phyloP scores from a whole-genome alignment of 2,888 invertebrate genomes.

The Tuberolachnus salignus region DNA sequence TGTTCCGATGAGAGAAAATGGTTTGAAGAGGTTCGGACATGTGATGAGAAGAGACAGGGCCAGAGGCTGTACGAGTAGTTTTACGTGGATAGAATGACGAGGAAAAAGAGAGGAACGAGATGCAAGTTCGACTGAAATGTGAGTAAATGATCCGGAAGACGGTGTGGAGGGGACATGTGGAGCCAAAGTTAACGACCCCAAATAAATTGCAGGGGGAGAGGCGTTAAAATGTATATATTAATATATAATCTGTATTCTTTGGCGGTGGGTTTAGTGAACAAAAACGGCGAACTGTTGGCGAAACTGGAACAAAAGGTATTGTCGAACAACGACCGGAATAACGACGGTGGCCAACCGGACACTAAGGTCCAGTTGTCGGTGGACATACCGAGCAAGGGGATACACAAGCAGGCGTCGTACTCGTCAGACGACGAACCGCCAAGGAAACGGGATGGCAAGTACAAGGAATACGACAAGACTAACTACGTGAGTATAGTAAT shows the following conservation, averaged over 20 bases:
- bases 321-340: constrained; percentile 60
- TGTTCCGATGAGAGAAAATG: too few species aligned
- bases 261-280: constrained; percentile 62
- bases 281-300: constrained; percentile 63
- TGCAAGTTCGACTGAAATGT: too few species aligned
- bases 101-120: too few species aligned
- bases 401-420: constrained; percentile 67
- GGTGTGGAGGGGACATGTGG: too few species aligned
- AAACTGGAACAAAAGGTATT: constrained; percentile 62
- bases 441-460: constrained; percentile 63
- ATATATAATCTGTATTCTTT: neutral
- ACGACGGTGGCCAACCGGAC: constrained; percentile 63
- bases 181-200: too few species aligned
- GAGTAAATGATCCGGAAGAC: too few species aligned
- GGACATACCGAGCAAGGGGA: constrained; percentile 67
- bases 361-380: constrained; percentile 67
- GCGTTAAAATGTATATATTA: neutral
- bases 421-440: constrained; percentile 63
- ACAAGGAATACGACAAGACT: constrained; percentile 42
- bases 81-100: too few species aligned
- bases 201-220: too few species aligned
- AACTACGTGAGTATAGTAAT: constrained; percentile 21
- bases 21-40: too few species aligned
- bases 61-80: too few species aligned
- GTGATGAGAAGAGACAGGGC: too few species aligned